Base-by-base conservation (phyloP, 2,113 vertebrate genomes). In the human region DNA sequence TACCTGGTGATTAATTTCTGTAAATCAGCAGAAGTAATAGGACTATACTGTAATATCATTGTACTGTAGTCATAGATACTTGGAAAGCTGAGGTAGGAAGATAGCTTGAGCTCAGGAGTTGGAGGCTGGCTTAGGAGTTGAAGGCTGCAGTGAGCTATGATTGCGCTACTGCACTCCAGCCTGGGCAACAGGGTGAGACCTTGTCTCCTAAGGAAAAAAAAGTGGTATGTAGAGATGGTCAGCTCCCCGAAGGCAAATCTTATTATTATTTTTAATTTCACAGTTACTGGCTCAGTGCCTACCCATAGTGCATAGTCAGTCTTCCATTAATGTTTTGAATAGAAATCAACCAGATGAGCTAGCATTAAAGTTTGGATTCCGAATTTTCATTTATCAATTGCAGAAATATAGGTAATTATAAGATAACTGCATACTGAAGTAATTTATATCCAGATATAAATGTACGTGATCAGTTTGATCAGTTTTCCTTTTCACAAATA, bases 351-450 rank as follows among this genome's bases (percentile, higher is more conserved):
- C 82, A 70, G 23, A 50, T 83, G 22, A 90, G 25, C 38, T 76
- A 30, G 38, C 35, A 64, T 82, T 79, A 66, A 82, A 61, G 27
- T 61, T 94, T 79, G 87, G 68, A 81, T 81, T 81, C 48, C 81
- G 73, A 94, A 48, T 76, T 92, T 93, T 94, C 50, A 55, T 57
- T 90, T 78, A 40, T 23, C 52, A 64, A 66, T 94, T 95, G 59
- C 81, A 90, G 38, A 96, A 80, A 81, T 48, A 16, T 72, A 59
- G 23, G 43, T 90, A 66, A 78, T 87, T 86, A 7, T 48, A 92
- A 76, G 40, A 22, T 86, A 79, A 27, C 35, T 66, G 45, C 9
- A 70, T 87, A 40, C 52, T 32, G 20, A 23, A 66, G 22, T 70
- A 66, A 22, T 86, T 93, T 87, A 10, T 87, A 57, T 94, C 14